Evolutionary conservation across 1,140 invertebrate species (phyloP).

Genomic region (Coenobita brevimanus): DNA sequence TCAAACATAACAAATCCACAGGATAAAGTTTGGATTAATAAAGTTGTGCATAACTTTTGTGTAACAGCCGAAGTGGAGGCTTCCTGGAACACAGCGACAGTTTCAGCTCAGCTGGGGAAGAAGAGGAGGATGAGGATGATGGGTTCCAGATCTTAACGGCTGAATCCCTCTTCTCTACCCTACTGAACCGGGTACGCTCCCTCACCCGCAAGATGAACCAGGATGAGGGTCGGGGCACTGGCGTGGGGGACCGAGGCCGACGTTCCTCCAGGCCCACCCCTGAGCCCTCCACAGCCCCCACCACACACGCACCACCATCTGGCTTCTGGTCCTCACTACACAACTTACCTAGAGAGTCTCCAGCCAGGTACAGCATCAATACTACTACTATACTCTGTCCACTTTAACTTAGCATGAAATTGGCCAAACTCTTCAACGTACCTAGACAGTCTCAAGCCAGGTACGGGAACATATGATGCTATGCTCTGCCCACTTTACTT

Average conservation of each 20-base stretch:
- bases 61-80: constrained; percentile 75
- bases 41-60: neutral
- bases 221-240: constrained; percentile 77
- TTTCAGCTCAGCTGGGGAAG: constrained; percentile 85
- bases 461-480: too few species aligned
- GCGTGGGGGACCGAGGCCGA: neutral
- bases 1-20: too few species aligned
- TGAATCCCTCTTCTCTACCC: constrained; percentile 90
- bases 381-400: too few species aligned
- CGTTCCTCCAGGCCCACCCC: constrained; percentile 39
- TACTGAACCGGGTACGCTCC: constrained; percentile 87
- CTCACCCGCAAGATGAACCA: constrained; percentile 88
- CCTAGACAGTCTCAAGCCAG: too few species aligned
- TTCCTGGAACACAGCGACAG: constrained; percentile 83
- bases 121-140: constrained; percentile 84
- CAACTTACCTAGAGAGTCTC: constrained; percentile 62
- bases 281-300: constrained; percentile 30
- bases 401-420: too few species aligned
- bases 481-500: too few species aligned
- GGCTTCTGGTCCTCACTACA: constrained; percentile 69
- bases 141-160: constrained; percentile 92
- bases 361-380: constrained; percentile 53
- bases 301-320: constrained; percentile 42
- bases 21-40: neutral
- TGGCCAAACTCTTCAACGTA: too few species aligned